Conservation (phyloP, 35 echinoderm and acorn worm genomes). For the Ophiothrix spiculata region DNA sequence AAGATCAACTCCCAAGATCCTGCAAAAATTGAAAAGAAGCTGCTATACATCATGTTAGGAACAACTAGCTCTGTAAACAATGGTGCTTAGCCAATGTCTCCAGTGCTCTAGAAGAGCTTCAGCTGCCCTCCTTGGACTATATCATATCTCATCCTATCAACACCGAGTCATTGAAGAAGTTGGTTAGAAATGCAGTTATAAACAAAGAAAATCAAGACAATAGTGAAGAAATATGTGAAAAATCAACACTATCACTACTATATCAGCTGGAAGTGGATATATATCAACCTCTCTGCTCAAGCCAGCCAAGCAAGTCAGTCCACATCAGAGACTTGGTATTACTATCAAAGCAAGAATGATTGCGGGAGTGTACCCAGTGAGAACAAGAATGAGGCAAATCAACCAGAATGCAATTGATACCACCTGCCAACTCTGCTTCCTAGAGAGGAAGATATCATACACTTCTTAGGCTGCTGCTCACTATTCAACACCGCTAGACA, state of each 20-base stretch:
- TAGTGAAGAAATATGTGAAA: background rate
- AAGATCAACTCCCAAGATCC: background rate
- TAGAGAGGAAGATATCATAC: background rate
- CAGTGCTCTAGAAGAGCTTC: too few relatives aligned
- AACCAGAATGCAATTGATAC: background rate
- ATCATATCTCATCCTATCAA: background rate
- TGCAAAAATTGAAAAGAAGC: background rate
- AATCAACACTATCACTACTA: background rate
- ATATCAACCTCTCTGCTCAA: too few relatives aligned
- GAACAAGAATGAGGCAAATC: too few relatives aligned
- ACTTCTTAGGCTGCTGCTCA: background rate
- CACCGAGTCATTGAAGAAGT: background rate
- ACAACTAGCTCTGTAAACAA: background rate
- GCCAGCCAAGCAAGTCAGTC: too few relatives aligned
- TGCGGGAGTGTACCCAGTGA: background rate
- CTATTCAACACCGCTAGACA: background rate
- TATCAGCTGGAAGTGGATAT: too few relatives aligned
- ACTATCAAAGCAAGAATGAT: background rate
- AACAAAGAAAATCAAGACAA: background rate
- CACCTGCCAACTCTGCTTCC: background rate
- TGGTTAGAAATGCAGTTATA: background rate
- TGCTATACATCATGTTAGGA: background rate
- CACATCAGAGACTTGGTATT: background rate
- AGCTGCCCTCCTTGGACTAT: background rate
- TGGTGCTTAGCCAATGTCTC: too few relatives aligned